Evolutionary conservation across 2,888 invertebrate species (phyloP).

Genomic region (Scaptomyza flava): DNA sequence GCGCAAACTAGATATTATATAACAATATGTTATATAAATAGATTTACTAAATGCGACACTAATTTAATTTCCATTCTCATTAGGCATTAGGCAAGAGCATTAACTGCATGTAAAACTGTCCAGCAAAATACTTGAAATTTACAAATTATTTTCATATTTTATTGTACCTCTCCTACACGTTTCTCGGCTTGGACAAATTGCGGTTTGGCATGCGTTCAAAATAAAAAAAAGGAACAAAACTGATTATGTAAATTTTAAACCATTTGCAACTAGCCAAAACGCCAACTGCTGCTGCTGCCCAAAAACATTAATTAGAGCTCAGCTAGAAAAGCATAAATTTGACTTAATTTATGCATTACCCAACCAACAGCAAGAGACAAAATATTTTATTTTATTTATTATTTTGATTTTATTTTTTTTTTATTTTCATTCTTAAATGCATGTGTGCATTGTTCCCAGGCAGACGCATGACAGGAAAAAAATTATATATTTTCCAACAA

Average conservation of each 20-base stretch:
- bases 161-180: background rate
- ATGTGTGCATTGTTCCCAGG: conserved; percentile 20
- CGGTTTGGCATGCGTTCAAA: conserved; percentile 12
- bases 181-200: conserved; percentile 8
- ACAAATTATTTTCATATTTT: background rate
- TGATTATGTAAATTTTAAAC: conserved; percentile 10
- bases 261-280: conserved; percentile 29
- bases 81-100: background rate
- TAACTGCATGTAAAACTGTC: background rate
- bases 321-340: conserved; percentile 31
- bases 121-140: background rate
- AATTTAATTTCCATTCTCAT: background rate
- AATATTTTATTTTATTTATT: conserved; percentile 30
- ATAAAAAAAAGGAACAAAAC: background rate
- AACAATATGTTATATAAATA: conserved; percentile 1
- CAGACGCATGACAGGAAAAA: conserved; percentile 12
- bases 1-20: background rate
- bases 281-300: background rate
- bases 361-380: background rate
- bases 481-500: conserved; percentile 6
- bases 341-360: conserved; percentile 11
- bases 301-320: conserved; percentile 38
- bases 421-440: background rate
- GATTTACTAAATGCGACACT: background rate
- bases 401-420: background rate